These are phyloP conservation scores for Coleophora flavipennella DNA, from an alignment of 2,888 invertebrate genomes.

Conservation along the genomic window DNA sequence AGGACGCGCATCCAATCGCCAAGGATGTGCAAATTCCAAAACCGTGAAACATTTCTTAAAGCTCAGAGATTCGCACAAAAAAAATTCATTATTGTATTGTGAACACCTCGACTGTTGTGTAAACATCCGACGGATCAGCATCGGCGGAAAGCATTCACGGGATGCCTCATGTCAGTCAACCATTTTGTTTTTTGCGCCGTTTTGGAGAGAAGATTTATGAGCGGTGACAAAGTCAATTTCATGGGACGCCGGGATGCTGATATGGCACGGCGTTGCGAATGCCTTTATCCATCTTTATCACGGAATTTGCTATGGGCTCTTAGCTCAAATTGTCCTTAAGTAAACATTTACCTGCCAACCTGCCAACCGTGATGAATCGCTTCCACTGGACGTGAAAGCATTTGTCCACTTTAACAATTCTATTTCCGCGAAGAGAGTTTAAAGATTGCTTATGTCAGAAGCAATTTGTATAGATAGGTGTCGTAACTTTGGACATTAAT, in stretches of 20 bases:
- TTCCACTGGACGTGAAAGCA: conserved; percentile 31
- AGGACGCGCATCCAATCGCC: not conserved
- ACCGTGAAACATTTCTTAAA: conserved; percentile 27
- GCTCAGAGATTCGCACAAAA: conserved; percentile 32
- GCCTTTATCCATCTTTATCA: conserved; percentile 50
- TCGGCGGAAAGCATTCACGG: conserved; percentile 39
- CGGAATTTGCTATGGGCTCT: conserved; percentile 56
- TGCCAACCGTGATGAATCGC: conserved; percentile 61
- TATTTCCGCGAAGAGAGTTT: conserved; percentile 39
- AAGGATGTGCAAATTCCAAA: conserved; percentile 25
- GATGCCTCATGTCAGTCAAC: conserved; percentile 18
- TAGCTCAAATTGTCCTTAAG: conserved; percentile 57
- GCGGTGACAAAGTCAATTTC: conserved; percentile 69
- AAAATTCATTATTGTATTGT: conserved; percentile 29
- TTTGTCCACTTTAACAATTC: conserved; percentile 46
- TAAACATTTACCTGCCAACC: conserved; percentile 68
- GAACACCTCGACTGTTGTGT: conserved; percentile 51
- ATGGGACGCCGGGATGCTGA: conserved; percentile 43
- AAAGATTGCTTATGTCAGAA: not conserved
- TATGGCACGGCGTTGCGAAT: conserved; percentile 40
- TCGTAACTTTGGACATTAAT: too few relatives aligned
- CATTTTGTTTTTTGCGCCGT: conserved; percentile 40
- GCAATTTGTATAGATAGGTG: too few relatives aligned
- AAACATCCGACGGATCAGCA: conserved; percentile 51
- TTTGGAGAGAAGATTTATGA: conserved; percentile 61